Evolutionary conservation across 1,140 invertebrate genomes (phyloP).

Genomic region (Hestina assimilis): DNA sequence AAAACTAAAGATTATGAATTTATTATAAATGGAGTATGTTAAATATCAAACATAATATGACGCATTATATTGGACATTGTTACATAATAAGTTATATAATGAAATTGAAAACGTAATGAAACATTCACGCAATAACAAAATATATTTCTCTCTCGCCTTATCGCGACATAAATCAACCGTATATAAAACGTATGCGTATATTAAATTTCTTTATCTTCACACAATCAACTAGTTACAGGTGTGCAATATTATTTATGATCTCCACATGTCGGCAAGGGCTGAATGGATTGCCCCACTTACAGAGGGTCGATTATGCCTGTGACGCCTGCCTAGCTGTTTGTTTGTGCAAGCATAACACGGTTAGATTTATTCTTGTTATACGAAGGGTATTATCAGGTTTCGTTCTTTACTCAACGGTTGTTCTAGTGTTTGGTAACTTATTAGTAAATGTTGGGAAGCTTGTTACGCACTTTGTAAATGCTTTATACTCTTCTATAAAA

Average conservation of each 20-base stretch:
- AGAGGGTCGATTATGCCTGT: constrained; percentile 40
- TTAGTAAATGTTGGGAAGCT: neutral
- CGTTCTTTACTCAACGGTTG: neutral
- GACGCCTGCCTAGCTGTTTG: constrained; percentile 33
- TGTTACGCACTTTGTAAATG: too few species aligned
- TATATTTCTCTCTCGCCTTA: neutral
- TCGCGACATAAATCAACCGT: constrained; percentile 45
- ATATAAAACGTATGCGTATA: constrained; percentile 40
- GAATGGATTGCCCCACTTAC: constrained; percentile 65
- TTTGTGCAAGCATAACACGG: constrained; percentile 34
- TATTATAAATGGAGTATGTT: too few species aligned
- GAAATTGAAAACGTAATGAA: neutral
- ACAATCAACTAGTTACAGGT: constrained; percentile 64
- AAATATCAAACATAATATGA: too few species aligned
- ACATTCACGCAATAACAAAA: neutral
- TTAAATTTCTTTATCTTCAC: constrained; percentile 65
- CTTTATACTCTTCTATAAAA: too few species aligned
- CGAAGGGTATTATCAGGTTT: neutral
- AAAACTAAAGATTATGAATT: too few species aligned
- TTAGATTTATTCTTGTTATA: constrained; percentile 32
- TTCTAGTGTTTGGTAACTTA: neutral
- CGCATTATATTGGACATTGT: too few species aligned
- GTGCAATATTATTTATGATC: constrained; percentile 60
- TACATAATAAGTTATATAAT: too few species aligned
- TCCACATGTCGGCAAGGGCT: constrained; percentile 52